Base-by-base conservation (phyloP, 2,888 invertebrate species). In the Drosophila picticornis region DNA sequence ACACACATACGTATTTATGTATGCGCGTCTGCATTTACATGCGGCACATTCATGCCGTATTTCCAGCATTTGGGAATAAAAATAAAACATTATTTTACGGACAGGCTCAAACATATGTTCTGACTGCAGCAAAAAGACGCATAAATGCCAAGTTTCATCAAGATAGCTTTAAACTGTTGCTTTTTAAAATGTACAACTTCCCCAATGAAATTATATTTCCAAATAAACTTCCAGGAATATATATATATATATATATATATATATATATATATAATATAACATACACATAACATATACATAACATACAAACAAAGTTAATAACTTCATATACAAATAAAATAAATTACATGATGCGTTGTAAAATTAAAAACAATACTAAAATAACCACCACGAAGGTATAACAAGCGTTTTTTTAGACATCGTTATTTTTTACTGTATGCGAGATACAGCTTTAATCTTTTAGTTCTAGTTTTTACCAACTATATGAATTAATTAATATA, bases 261-360 rank as follows among this genome's bases (percentile, higher is more conserved):
- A n/a, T n/a, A n/a, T n/a, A n/a, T n/a, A n/a, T n/a, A n/a, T n/a
- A n/a, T n/a, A n/a, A n/a, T n/a, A n/a, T n/a, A n/a, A n/a, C n/a
- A n/a, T n/a, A n/a, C n/a, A n/a, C n/a, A n/a, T n/a, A n/a, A n/a
- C n/a, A n/a, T n/a, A n/a, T n/a, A 70, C 3, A 94, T 73, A 32
- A 91, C 92, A 94, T 1, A 94, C 92, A 92, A 94, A 92, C 92
- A 95, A 93, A 55, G 94, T 94, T 91, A 95, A 93, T 82, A 94
- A 90, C 90, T 95, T 95, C 91, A 95, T 90, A 93, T 91, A 91
- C 74, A 92, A 86, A 77, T 92, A 84, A 95, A 93, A 94, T 94
- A 94, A 94, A 95, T 94, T 90, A 94, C 93, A 92, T 92, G 92
- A 34, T 34, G 13, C 1, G 13, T 34, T 34, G 34, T 13, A 34